Evolutionary conservation across 2,797 vertebrate genomes (phyloP).

Genomic region (Liasis olivaceus): DNA sequence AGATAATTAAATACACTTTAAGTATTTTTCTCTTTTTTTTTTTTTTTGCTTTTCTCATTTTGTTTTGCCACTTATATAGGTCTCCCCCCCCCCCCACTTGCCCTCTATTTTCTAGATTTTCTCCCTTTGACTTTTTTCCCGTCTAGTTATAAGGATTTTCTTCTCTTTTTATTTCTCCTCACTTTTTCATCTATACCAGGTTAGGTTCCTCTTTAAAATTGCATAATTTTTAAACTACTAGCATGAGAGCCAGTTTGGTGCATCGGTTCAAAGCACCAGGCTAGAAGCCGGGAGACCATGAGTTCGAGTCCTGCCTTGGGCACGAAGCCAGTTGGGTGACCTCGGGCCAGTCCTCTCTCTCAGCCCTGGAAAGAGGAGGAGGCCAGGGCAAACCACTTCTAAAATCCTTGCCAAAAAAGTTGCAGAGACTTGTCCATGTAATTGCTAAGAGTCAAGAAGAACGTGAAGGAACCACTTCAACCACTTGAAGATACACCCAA

Average conservation of each 20-base stretch:
- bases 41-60: background rate
- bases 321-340: background rate
- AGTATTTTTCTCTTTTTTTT: background rate
- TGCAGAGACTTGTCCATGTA: background rate
- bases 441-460: background rate
- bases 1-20: background rate
- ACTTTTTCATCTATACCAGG: background rate
- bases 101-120: background rate
- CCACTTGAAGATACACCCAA: background rate
- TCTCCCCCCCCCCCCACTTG: background rate
- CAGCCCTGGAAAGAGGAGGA: background rate
- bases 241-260: background rate
- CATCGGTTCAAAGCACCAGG: background rate
- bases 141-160: background rate
- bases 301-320: background rate
- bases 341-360: background rate
- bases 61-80: background rate
- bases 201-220: background rate
- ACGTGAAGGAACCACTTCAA: background rate
- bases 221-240: background rate
- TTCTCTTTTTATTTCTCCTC: background rate
- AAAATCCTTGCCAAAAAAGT: background rate
- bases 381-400: background rate
- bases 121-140: background rate
- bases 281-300: background rate